phyloP scores from a whole-genome alignment of 2,797 vertebrate genomes.

The Squalus acanthias region DNA sequence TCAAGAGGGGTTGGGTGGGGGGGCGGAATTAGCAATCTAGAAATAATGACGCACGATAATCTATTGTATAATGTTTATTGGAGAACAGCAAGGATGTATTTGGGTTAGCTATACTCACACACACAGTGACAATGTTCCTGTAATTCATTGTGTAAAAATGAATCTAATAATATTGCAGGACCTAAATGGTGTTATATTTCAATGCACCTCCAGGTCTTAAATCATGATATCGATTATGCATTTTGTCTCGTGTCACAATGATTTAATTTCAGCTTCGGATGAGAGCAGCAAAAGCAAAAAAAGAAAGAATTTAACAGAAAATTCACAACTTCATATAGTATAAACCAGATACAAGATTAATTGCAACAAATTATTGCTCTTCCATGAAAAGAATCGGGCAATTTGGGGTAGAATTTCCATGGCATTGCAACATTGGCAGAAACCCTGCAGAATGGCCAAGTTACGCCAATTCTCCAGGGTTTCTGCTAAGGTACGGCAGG shows the following conservation, averaged over 20 bases:
- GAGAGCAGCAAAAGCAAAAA: neutral
- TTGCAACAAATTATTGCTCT: neutral
- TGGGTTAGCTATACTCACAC: neutral
- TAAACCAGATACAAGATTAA: neutral
- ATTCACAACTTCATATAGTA: neutral
- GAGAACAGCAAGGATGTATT: neutral
- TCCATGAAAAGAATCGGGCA: neutral
- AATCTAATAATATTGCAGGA: neutral
- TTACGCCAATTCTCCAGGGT: neutral
- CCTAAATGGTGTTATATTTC: neutral
- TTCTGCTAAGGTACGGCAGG: neutral
- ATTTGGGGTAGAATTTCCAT: neutral
- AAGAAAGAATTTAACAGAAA: neutral
- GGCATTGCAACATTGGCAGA: no score
- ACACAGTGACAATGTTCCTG: neutral
- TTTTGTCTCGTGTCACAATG: neutral
- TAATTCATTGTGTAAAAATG: slow-evolving; percentile 11
- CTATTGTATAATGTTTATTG: neutral
- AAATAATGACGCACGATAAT: neutral
- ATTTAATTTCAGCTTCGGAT: slow-evolving; percentile 9
- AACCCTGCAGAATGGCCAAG: no score
- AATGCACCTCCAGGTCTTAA: neutral
- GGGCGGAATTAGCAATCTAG: neutral
- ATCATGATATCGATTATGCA: neutral
- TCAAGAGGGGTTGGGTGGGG: no score